Percentiles rank a stretch among this genome's conserved stretches.
Evolutionary conservation across 1,140 invertebrate genomes (phyloP).

Genomic region (Gonatopus flavifemur): DNA sequence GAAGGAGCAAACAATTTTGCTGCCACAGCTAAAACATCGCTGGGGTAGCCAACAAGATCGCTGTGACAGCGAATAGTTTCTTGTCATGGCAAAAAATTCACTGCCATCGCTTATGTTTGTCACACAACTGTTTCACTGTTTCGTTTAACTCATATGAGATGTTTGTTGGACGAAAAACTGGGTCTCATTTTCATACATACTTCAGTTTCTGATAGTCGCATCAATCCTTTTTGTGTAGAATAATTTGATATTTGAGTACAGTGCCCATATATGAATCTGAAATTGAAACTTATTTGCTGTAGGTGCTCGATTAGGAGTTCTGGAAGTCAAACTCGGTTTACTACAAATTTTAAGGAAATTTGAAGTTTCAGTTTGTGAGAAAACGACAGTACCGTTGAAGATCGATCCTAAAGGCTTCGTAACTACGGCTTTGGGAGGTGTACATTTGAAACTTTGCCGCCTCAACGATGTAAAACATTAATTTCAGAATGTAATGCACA

Average conservation of each 20-base stretch:
- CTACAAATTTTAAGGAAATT: slow-evolving; percentile 48
- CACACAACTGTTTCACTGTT: too few relatives aligned
- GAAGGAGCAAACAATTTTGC: too few relatives aligned
- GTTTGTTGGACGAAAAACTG: too few relatives aligned
- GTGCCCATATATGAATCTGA: not conserved
- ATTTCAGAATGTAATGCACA: too few relatives aligned
- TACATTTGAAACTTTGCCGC: not conserved
- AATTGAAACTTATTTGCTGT: slow-evolving; percentile 15
- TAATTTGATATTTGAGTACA: not conserved
- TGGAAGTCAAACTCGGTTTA: slow-evolving; percentile 65
- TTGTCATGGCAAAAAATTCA: too few relatives aligned
- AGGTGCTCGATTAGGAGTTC: slow-evolving; percentile 63
- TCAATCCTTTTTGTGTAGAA: slow-evolving; percentile 4
- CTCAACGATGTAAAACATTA: too few relatives aligned
- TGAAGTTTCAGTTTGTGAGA: slow-evolving; percentile 41
- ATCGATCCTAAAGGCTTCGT: slow-evolving; percentile 19
- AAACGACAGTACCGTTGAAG: slow-evolving; percentile 43
- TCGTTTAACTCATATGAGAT: too few relatives aligned
- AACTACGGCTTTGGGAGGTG: not conserved
- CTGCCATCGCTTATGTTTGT: too few relatives aligned
- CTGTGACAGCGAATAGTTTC: too few relatives aligned
- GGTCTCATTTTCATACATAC: too few relatives aligned
- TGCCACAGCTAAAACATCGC: too few relatives aligned
- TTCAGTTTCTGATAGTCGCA: not conserved
- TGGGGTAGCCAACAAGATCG: too few relatives aligned